These are phyloP conservation scores for human DNA, from an alignment of 2,113 vertebrate genomes.

Conservation along the genomic window GRCh38 chr4:117347001-117347500, in stretches of 20 bases:
- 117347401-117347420: background rate
- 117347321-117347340: background rate
- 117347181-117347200: background rate
- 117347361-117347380: background rate
- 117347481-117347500: background rate
- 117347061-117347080: background rate
- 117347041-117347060: conserved; percentile 31
- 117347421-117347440: background rate
- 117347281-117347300: background rate
- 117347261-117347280: background rate
- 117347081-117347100: background rate
- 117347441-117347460: background rate
- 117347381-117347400: background rate
- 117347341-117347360: background rate
- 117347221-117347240: background rate
- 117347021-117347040: conserved; percentile 23
- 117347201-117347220: background rate
- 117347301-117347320: background rate
- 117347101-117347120: background rate
- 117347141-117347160: background rate
- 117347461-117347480: background rate
- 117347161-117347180: background rate
- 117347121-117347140: background rate
- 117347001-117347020: conserved; percentile 13
- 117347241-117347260: background rate